phyloP scores from a whole-genome alignment of 2,113 vertebrate species.

The Pseudopodoces humilis region DNA sequence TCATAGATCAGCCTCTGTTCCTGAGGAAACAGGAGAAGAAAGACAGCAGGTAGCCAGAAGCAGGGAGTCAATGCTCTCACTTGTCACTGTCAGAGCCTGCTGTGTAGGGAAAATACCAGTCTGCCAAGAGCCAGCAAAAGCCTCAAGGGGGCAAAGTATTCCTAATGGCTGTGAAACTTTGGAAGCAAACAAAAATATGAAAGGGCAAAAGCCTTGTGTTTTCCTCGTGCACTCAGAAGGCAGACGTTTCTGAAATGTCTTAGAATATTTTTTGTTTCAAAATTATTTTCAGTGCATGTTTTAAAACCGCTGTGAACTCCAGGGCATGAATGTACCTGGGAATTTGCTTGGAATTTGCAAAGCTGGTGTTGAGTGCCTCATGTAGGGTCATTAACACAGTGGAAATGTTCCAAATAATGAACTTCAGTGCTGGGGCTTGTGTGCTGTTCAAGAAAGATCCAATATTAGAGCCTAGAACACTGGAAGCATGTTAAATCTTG shows the following conservation, averaged over 20 bases:
- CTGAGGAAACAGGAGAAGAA: conserved; percentile 25
- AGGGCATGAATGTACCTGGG: background rate
- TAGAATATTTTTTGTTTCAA: background rate
- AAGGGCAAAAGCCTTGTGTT: background rate
- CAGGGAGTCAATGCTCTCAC: background rate
- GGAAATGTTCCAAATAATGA: background rate
- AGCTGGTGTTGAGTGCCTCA: background rate
- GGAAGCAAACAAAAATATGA: background rate
- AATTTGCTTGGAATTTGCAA: background rate
- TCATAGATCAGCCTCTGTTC: background rate
- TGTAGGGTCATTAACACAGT: background rate
- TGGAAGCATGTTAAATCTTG: background rate
- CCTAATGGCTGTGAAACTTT: conserved; percentile 1
- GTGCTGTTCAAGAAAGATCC: background rate
- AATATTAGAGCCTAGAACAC: background rate
- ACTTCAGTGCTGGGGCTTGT: background rate
- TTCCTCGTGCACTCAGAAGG: background rate
- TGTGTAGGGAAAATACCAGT: background rate
- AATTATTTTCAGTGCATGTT: background rate
- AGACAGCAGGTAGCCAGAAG: conserved; percentile 49
- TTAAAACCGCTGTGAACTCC: background rate
- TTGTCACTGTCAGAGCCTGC: conserved; percentile 48
- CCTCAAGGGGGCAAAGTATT: conserved; percentile 30
- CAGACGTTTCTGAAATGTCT: background rate
- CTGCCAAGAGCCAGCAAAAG: conserved; percentile 21